phyloP scores from a whole-genome alignment of 2,797 vertebrate genomes.

The Chaetophractus vellerosus region DNA sequence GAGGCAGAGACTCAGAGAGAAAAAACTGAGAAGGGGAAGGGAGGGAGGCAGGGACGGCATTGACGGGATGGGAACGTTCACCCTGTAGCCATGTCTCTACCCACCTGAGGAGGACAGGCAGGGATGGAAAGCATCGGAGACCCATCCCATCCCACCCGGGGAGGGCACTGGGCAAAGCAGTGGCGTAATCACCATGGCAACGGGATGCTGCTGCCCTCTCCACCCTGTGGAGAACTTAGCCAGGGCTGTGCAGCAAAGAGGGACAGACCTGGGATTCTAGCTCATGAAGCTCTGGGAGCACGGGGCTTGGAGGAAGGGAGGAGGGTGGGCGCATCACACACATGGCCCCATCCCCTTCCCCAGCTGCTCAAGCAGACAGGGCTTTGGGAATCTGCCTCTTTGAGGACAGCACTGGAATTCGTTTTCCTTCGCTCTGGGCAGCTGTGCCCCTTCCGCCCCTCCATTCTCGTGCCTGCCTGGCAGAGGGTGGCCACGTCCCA shows the following conservation, averaged over 20 bases:
- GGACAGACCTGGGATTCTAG: neutral
- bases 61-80: accelerated
- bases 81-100: neutral
- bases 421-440: too few relatives aligned
- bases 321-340: too few relatives aligned
- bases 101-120: neutral
- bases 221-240: neutral
- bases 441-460: neutral
- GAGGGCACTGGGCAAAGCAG: neutral
- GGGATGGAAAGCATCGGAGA: neutral
- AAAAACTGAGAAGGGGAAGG: neutral
- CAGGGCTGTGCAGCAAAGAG: neutral
- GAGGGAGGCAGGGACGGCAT: accelerated
- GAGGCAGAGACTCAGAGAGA: neutral
- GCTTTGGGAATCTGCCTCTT: neutral
- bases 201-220: neutral
- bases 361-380: neutral
- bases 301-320: neutral
- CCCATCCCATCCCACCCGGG: neutral
- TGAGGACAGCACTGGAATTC: neutral
- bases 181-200: neutral
- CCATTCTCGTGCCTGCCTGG: neutral
- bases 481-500: neutral
- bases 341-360: neutral
- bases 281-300: neutral